A percentile compares a stretch with the other conserved stretches of the same genome.
Evolutionary conservation across 2,888 invertebrate species (phyloP).

Genomic region (Lepetodrilus schrolli): DNA sequence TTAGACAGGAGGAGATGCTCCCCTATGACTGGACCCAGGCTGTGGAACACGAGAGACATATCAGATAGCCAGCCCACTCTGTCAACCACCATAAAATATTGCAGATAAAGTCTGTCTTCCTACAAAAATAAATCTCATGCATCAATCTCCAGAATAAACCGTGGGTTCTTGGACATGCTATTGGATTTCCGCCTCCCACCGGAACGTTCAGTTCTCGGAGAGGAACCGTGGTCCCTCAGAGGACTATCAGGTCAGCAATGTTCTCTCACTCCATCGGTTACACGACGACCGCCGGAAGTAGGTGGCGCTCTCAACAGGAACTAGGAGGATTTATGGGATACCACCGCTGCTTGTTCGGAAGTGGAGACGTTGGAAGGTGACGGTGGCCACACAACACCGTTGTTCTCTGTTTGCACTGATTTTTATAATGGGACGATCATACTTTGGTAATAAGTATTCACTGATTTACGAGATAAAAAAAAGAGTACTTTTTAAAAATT

Average conservation of each 20-base stretch:
- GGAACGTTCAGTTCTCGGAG: neutral
- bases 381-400: too few relatives aligned
- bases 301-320: neutral
- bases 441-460: too few relatives aligned
- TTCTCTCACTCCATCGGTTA: neutral
- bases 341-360: too few relatives aligned
- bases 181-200: neutral
- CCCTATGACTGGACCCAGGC: too few relatives aligned
- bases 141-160: neutral
- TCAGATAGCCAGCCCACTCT: neutral
- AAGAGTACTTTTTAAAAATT: too few relatives aligned
- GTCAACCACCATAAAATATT: neutral
- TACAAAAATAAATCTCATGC: neutral
- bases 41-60: neutral
- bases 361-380: too few relatives aligned
- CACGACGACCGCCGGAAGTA: slow-evolving; percentile 3
- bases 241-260: neutral
- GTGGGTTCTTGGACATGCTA: neutral
- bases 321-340: too few relatives aligned
- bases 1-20: too few relatives aligned
- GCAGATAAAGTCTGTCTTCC: neutral
- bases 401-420: too few relatives aligned
- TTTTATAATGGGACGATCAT: too few relatives aligned
- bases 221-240: neutral
- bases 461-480: too few relatives aligned